Conservation (phyloP, 2,797 vertebrate genomes). For the Vespertilio murinus region DNA sequence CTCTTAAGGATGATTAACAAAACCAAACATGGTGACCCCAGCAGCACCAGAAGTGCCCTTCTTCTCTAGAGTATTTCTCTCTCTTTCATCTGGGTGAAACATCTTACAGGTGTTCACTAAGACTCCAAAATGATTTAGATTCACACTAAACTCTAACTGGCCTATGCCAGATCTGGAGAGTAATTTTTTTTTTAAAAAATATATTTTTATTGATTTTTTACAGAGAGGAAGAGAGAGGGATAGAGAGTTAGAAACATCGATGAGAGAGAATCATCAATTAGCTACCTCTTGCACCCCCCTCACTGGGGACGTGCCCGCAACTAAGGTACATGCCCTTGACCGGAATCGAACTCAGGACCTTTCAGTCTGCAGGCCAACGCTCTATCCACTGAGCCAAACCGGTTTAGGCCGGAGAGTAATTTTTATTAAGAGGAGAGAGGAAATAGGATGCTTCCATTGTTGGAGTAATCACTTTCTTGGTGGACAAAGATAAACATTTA, state of each 20-base stretch:
- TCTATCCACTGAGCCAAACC: no score
- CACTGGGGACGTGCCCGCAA: no score
- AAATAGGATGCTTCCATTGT: neutral
- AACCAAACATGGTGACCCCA: neutral
- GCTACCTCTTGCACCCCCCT: no score
- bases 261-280: no score
- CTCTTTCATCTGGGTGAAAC: neutral
- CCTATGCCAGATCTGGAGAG: neutral
- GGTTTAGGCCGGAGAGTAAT: neutral
- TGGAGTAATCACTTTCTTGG: constrained; percentile 28
- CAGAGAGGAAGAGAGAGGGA: no score
- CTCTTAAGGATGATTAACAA: neutral
- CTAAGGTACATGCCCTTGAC: no score
- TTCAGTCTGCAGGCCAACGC: no score
- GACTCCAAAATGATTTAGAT: constrained; percentile 18
- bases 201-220: no score
- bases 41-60: neutral
- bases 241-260: no score
- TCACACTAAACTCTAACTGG: neutral
- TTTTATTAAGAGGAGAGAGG: constrained; percentile 31
- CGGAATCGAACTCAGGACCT: no score
- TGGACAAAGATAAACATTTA: constrained; percentile 50
- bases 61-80: neutral
- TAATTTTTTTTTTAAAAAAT: no score
- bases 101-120: constrained; percentile 13